phyloP scores from a whole-genome alignment of 2,888 invertebrate genomes.

The Perizoma flavofasciatum region DNA sequence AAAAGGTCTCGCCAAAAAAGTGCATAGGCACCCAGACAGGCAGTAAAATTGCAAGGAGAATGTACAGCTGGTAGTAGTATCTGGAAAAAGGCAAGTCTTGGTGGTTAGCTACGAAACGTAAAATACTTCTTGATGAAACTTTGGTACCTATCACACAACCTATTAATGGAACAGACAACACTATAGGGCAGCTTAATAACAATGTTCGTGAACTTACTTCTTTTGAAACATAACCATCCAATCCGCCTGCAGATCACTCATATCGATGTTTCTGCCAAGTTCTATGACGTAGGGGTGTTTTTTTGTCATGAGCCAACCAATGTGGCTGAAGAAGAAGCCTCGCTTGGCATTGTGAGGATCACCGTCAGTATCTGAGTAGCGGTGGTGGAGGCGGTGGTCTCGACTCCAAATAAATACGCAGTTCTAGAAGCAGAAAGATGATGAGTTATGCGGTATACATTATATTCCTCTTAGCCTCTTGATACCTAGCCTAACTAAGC shows the following conservation, averaged over 20 bases:
- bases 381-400: conserved; percentile 92
- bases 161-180: too few relatives aligned
- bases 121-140: too few relatives aligned
- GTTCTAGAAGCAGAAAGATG: conserved; percentile 85
- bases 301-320: conserved; percentile 92
- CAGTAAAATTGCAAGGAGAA: conserved; percentile 83
- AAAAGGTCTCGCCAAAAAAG: conserved; percentile 87
- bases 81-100: conserved; percentile 71
- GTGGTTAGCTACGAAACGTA: not conserved
- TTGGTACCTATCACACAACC: too few relatives aligned
- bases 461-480: too few relatives aligned
- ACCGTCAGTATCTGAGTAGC: conserved; percentile 87
- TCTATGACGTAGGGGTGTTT: conserved; percentile 91
- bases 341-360: conserved; percentile 92
- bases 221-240: conserved; percentile 89
- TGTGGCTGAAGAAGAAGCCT: conserved; percentile 94
- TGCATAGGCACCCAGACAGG: conserved; percentile 87
- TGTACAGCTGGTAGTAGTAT: conserved; percentile 85
- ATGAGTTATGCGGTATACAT: too few relatives aligned
- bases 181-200: too few relatives aligned
- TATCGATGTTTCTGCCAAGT: conserved; percentile 87
- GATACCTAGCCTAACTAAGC: too few relatives aligned
- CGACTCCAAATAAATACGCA: conserved; percentile 90
- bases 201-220: conserved; percentile 44
- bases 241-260: conserved; percentile 89